These are phyloP conservation scores for Emys orbicularis DNA, from an alignment of 2,797 vertebrate genomes.

Conservation along the genomic window DNA sequence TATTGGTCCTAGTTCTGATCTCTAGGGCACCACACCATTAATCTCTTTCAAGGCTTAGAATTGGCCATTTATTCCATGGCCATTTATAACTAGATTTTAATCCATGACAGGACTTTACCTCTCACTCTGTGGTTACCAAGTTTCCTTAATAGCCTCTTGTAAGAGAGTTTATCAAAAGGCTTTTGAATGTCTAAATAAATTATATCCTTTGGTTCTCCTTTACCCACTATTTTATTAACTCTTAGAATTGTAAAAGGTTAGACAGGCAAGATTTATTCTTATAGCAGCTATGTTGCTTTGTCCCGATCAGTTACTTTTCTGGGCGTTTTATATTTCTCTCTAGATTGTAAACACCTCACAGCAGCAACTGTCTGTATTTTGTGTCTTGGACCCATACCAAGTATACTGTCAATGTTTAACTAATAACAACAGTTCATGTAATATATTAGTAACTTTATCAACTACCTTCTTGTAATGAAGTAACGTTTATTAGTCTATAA, in stretches of 20 bases:
- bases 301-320: slow-evolving; percentile 18
- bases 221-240: slow-evolving; percentile 79
- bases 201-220: slow-evolving; percentile 75
- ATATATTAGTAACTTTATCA: slow-evolving; percentile 27
- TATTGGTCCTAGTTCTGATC: slow-evolving; percentile 58
- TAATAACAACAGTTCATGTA: not conserved
- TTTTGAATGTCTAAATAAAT: slow-evolving; percentile 82
- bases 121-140: slow-evolving; percentile 70
- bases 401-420: slow-evolving; percentile 61
- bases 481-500: slow-evolving; percentile 57
- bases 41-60: slow-evolving; percentile 69
- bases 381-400: slow-evolving; percentile 42
- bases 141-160: slow-evolving; percentile 76
- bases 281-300: slow-evolving; percentile 35
- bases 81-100: slow-evolving; percentile 73
- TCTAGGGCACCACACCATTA: slow-evolving; percentile 71
- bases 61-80: slow-evolving; percentile 70
- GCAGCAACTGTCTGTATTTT: slow-evolving; percentile 5
- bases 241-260: slow-evolving; percentile 75
- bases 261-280: slow-evolving; percentile 76
- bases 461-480: slow-evolving; percentile 53
- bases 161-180: slow-evolving; percentile 79
- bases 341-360: slow-evolving; percentile 48
- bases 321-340: slow-evolving; percentile 59
- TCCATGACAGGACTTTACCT: slow-evolving; percentile 75